Conservation (phyloP, 2,888 invertebrate genomes). For the Arrhopalites spinosus region DNA sequence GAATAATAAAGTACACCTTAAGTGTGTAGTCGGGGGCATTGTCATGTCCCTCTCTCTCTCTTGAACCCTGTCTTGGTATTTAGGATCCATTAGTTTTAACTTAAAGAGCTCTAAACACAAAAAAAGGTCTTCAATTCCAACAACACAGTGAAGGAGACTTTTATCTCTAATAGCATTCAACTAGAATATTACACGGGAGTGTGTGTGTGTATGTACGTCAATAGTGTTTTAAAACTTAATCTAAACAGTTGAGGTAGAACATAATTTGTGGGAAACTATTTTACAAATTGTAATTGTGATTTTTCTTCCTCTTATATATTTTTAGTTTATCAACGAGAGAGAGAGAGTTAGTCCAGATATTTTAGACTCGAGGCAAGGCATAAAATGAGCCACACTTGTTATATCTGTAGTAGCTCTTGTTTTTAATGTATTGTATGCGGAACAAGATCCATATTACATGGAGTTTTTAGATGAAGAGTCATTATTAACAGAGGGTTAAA, state of each 20-base stretch:
- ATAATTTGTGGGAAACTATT: background rate
- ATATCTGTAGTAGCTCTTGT: too few relatives aligned
- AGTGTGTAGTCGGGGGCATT: too few relatives aligned
- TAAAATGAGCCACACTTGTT: too few relatives aligned
- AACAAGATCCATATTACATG: too few relatives aligned
- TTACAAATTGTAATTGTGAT: background rate
- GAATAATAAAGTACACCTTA: too few relatives aligned
- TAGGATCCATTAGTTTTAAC: slow-evolving; percentile 22
- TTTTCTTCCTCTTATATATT: background rate
- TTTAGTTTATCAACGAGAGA: too few relatives aligned
- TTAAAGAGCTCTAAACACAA: background rate
- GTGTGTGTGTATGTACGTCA: background rate
- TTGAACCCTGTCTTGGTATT: slow-evolving; percentile 3
- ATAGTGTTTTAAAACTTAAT: background rate
- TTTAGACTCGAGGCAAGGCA: too few relatives aligned
- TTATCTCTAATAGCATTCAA: background rate
- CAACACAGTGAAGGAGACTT: background rate
- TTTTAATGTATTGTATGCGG: too few relatives aligned
- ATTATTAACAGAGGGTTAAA: too few relatives aligned
- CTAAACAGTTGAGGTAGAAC: slow-evolving; percentile 1
- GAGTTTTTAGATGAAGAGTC: too few relatives aligned
- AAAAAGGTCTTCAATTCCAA: background rate
- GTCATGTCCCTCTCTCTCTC: too few relatives aligned
- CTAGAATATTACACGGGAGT: background rate
- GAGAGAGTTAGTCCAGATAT: too few relatives aligned